Evolutionary conservation across 30 jellyfish, hydroid and myxozoan genomes (phyloP).

Genomic region (Turritopsis dohrnii): DNA sequence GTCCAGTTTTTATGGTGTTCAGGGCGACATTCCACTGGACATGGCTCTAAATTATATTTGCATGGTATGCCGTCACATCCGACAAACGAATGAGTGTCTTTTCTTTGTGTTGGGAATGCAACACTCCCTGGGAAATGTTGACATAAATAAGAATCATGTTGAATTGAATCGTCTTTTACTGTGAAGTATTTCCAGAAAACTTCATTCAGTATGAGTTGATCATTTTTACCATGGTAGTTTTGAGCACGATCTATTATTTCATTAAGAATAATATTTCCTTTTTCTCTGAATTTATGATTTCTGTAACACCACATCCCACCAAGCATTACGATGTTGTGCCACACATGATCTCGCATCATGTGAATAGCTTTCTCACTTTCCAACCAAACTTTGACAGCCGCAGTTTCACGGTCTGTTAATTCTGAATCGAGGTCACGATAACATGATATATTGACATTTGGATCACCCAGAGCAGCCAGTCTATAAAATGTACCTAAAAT

Average conservation of each 20-base stretch:
- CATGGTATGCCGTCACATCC: neutral
- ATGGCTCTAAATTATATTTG: neutral
- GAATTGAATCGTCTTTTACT: constrained; percentile 2
- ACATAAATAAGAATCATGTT: constrained; percentile 21
- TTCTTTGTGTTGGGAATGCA: constrained; percentile 8
- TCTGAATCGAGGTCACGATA: constrained; percentile 17
- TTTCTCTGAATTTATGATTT: neutral
- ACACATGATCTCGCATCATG: constrained; percentile 12
- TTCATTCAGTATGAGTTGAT: neutral
- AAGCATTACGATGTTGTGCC: neutral
- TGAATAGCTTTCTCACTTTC: neutral
- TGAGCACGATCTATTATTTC: neutral
- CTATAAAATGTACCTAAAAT: neutral
- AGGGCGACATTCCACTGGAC: constrained; percentile 17
- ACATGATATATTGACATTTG: neutral
- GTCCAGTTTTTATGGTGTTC: constrained; percentile 3
- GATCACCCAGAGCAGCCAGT: neutral
- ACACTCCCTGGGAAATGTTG: neutral
- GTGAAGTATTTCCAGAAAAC: neutral
- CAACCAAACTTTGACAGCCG: constrained; percentile 8
- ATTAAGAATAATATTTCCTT: neutral
- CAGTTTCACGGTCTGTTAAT: neutral
- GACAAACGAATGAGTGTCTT: neutral
- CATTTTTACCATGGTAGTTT: neutral
- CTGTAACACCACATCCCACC: constrained; percentile 25